These are phyloP conservation scores for Hermetia illucens DNA, from an alignment of 1,140 invertebrate genomes.

Conservation along the genomic window DNA sequence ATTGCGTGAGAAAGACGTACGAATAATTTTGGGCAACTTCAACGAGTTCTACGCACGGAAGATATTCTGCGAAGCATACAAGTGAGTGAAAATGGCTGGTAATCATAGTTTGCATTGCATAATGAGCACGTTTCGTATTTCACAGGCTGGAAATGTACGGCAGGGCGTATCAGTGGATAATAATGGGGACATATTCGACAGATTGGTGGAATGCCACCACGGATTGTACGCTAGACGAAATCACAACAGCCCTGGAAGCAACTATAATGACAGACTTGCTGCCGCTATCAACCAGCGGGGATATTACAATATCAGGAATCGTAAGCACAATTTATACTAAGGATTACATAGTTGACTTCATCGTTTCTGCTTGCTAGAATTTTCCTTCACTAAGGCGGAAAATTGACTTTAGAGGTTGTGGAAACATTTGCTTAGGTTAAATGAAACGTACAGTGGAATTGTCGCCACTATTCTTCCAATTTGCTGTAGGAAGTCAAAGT, in stretches of 20 bases:
- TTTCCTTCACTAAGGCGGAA: too few relatives aligned
- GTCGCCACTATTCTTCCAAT: too few relatives aligned
- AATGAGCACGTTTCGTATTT: background rate
- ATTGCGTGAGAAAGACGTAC: conserved; percentile 82
- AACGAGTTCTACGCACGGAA: conserved; percentile 85
- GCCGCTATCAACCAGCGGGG: conserved; percentile 40
- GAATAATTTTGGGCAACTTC: conserved; percentile 94
- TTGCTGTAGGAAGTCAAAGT: too few relatives aligned
- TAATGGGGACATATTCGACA: conserved; percentile 74
- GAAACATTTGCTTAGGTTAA: too few relatives aligned
- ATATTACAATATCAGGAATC: conserved; percentile 78
- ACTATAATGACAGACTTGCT: conserved; percentile 65
- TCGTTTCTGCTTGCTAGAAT: too few relatives aligned
- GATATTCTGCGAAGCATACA: conserved; percentile 88
- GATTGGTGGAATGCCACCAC: conserved; percentile 58
- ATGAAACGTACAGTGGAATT: too few relatives aligned
- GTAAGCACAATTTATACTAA: conserved; percentile 42
- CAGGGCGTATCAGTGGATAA: conserved; percentile 90
- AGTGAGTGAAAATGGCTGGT: conserved; percentile 31
- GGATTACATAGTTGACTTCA: too few relatives aligned
- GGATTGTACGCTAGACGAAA: conserved; percentile 57
- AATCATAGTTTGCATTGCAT: conserved; percentile 1
- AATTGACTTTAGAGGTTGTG: too few relatives aligned
- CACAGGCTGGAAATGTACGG: conserved; percentile 71
- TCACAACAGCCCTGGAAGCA: conserved; percentile 73